phyloP scores from a whole-genome alignment of 2,113 vertebrate species.

The Mesocricetus auratus region DNA sequence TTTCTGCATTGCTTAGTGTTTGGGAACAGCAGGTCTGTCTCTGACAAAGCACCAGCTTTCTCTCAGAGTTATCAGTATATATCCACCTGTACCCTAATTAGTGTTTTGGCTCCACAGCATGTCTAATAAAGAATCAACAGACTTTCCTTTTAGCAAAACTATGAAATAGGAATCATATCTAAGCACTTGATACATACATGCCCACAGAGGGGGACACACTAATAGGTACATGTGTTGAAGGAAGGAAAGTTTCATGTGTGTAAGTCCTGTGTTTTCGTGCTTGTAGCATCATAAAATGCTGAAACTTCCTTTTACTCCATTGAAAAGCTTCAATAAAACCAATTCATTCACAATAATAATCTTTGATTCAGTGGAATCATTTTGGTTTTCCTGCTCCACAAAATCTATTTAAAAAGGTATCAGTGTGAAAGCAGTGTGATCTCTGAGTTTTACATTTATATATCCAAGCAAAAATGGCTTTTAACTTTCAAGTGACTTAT shows the following conservation, averaged over 20 bases:
- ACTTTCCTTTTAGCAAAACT: neutral
- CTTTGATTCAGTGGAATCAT: neutral
- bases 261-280: neutral
- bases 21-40: slow-evolving; percentile 21
- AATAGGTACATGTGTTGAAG: neutral
- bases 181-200: neutral
- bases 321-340: neutral
- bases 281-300: neutral
- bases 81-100: slow-evolving; percentile 16
- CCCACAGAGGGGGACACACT: fast-evolving
- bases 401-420: neutral
- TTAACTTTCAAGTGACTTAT: neutral
- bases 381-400: neutral
- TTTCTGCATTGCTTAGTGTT: slow-evolving; percentile 51
- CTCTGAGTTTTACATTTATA: too few species aligned
- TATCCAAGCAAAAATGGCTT: neutral
- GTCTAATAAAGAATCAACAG: neutral
- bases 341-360: neutral
- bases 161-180: neutral
- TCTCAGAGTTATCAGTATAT: slow-evolving; percentile 16
- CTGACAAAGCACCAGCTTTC: neutral
- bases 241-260: neutral
- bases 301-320: neutral
- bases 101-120: neutral
- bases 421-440: neutral